Evolutionary conservation across 2,113 vertebrate genomes (phyloP).

Genomic region (Apistogramma diplotaenia): DNA sequence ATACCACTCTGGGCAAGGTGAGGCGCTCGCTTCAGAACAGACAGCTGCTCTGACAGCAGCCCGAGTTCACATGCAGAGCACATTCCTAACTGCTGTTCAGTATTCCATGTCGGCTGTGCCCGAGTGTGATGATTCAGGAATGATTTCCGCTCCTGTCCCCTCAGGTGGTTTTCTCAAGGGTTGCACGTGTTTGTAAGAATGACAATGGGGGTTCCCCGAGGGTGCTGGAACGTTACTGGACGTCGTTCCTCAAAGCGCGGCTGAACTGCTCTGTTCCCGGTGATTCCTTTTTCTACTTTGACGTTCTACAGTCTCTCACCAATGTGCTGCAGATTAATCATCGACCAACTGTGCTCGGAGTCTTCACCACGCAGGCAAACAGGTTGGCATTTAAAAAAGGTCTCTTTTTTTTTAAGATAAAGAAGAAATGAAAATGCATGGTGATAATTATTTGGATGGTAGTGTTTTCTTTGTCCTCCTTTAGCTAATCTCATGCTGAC

Average conservation of each 20-base stretch:
- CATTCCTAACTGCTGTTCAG: background rate
- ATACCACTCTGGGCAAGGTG: slow-evolving; percentile 90
- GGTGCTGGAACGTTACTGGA: slow-evolving; percentile 95
- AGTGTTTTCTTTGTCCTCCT: background rate
- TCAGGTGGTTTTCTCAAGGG: slow-evolving; percentile 91
- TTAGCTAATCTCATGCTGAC: background rate
- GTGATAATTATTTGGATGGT: background rate
- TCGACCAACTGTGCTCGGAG: slow-evolving; percentile 83
- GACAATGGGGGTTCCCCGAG: slow-evolving; percentile 91
- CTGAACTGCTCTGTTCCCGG: slow-evolving; percentile 92
- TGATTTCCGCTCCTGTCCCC: background rate
- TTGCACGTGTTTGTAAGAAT: slow-evolving; percentile 93
- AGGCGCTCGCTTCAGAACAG: slow-evolving; percentile 26
- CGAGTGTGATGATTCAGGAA: background rate
- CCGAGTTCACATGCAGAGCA: background rate
- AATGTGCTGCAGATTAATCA: slow-evolving; percentile 82
- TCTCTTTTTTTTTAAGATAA: background rate
- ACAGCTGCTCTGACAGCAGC: background rate
- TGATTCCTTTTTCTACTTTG: slow-evolving; percentile 92
- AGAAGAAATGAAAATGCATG: background rate
- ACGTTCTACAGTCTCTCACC: slow-evolving; percentile 88
- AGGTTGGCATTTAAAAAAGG: slow-evolving; percentile 72
- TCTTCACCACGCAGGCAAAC: slow-evolving; percentile 93
- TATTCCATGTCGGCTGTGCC: background rate
- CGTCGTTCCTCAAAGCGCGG: slow-evolving; percentile 93